phyloP scores from a whole-genome alignment of 2,113 vertebrate genomes.

The Paramormyrops kingsleyae region DNA sequence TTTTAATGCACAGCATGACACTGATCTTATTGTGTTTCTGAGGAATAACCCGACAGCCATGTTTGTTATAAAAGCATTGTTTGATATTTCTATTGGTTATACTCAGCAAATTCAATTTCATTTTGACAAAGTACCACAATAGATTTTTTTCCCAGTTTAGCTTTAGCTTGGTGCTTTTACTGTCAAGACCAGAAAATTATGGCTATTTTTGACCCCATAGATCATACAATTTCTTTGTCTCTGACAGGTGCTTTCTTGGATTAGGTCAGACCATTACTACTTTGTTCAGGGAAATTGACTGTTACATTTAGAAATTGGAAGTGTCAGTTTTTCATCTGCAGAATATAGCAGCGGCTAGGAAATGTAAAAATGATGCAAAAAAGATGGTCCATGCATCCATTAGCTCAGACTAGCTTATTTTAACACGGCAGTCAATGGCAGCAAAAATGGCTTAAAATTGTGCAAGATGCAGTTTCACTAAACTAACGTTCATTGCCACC shows the following conservation, averaged over 20 bases:
- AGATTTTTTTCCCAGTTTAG: background rate
- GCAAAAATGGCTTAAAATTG: background rate
- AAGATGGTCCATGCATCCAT: background rate
- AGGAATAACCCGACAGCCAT: background rate
- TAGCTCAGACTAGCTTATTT: background rate
- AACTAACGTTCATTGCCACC: background rate
- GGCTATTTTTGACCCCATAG: conserved; percentile 3
- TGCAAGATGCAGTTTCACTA: background rate
- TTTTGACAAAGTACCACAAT: background rate
- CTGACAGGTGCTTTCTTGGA: background rate
- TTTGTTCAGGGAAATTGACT: background rate
- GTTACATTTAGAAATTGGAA: conserved; percentile 4
- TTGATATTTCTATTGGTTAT: background rate
- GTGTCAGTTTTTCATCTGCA: background rate
- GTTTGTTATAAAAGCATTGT: background rate
- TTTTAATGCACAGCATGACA: background rate
- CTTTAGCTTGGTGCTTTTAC: background rate
- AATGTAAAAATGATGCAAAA: conserved; percentile 1
- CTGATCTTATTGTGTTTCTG: background rate
- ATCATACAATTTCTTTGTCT: background rate
- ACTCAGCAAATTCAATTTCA: background rate
- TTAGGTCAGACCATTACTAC: background rate
- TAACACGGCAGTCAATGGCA: background rate
- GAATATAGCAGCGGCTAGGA: background rate
- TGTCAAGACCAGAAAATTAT: background rate